Evolutionary conservation across 2,888 invertebrate genomes (phyloP), one percentile per base, ranked within the genome.

Genomic region (Macaria liturata): DNA sequence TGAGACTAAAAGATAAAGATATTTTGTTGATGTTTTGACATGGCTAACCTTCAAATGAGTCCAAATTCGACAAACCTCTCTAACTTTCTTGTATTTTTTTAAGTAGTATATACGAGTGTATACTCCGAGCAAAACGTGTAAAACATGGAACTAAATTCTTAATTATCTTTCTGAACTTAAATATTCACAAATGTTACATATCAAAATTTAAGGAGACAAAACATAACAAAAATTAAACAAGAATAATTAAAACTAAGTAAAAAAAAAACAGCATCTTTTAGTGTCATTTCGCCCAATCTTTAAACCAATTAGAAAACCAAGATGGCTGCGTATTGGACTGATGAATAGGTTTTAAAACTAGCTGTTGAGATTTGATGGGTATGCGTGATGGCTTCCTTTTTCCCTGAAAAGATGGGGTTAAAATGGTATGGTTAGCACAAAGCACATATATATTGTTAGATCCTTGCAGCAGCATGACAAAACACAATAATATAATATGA

Each of bases 381-480:
- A 64, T 71, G 43, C 65, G 73, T 54, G 72, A 77, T 55, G 74
- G 50, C 62, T 67, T 83, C 76, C 74, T 68, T 80, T 79, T 84
- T 42, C 75, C 78, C 88, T 88, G 88, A 31, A 88, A 86, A 81
- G 61, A 52, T 56, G 32, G 48, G 43, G 51, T 58, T 45, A 49
- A 50, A 47, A 52, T 55, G 57, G 60, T 60, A 64, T 4, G 3
- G 32, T 37, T 9, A 46, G 32, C 31, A 52, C n/a, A 8, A n/a
- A 42, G 51, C 53, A 49, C 34, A 43, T 39, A 46, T 44, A 60
- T 9, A 56, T 54, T 46, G 51, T 54, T 34, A 54, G 42, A 45
- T 55, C 32, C 42, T 44, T 54, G 40, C 59, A 65, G 64, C 57
- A 54, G 59, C 42, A 9, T 30, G 9, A 43, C 6, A 9, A 50